Base-by-base conservation (phyloP, 2,113 vertebrate species). In the Rutilus rutilus region DNA sequence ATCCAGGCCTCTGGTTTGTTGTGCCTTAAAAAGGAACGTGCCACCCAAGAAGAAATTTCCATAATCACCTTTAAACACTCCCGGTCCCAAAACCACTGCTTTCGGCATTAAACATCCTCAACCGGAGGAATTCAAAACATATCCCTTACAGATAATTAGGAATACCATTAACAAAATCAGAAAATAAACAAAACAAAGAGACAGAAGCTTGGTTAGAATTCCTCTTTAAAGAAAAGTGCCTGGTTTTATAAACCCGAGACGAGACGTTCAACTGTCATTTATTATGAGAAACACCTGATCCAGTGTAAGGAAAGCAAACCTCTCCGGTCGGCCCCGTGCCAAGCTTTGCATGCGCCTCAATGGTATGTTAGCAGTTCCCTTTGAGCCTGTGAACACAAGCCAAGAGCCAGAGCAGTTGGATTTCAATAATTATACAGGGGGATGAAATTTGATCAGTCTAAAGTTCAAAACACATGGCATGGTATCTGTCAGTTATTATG, bases 401-500 rank as follows among this genome's bases (percentile, higher is more conserved):
- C 86, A 87, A 81, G 69, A 64, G 39, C 79, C 60, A 30, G 82
- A 78, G 67, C 21, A 67, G 78, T 77, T 19, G 15, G 52, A 89
- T 89, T 90, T 89, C 86, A 82, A 4, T 82, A 64, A 89, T 89
- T 86, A 88, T 85, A 80, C 79, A 85, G 33, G 15, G 57, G 62
- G 90, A 82, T 82, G 91, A 89, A 92, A 92, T 2, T 33, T 25
- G 83, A 91, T 88, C 88, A 6, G 67, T 15, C 30, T 69, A 52
- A 89, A 90, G 86, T 86, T 86, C 83, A 82, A 85, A 69, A 0
- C 82, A 85, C 64, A 76, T 86, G 74, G 75, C 85, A 80, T 33
- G 85, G 30, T 65, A 86, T 80, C 82, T 84, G 86, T 85, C 42
- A 30, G 85, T 89, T 89, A 86, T 85, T 83, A 89, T 59, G 50